Conservation (phyloP, 2,113 vertebrate genomes). For the Shinisaurus crocodilurus region DNA sequence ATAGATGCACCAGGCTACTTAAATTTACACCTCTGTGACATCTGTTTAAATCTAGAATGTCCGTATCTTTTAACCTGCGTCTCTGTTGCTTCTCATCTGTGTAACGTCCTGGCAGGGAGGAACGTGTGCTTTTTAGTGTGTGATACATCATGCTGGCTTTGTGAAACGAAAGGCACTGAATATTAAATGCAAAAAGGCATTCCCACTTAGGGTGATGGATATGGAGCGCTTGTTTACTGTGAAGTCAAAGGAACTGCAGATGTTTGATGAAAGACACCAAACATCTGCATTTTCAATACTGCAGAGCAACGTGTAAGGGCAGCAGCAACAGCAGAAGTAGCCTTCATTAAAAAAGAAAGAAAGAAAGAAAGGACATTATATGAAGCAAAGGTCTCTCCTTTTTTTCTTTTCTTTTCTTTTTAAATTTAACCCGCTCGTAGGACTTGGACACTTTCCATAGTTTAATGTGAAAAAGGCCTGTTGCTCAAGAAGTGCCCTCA, state of each 20-base stretch:
- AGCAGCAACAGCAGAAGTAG: background rate
- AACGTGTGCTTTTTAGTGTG: slow-evolving; percentile 11
- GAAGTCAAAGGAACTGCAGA: slow-evolving; percentile 34
- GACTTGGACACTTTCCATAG: slow-evolving; percentile 62
- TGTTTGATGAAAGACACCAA: slow-evolving; percentile 50
- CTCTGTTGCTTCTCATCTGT: background rate
- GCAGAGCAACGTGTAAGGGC: background rate
- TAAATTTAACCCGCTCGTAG: slow-evolving; percentile 46
- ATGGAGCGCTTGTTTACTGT: slow-evolving; percentile 21
- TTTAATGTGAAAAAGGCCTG: slow-evolving; percentile 70
- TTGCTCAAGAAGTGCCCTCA: slow-evolving; percentile 32
- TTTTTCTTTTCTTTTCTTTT: too few species aligned
- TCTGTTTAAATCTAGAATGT: background rate
- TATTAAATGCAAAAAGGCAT: background rate
- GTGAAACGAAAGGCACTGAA: background rate
- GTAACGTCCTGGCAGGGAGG: background rate
- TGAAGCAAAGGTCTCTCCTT: slow-evolving; percentile 27
- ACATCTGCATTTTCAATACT: slow-evolving; percentile 55
- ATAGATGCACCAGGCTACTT: background rate
- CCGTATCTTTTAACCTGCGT: background rate
- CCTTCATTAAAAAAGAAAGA: background rate
- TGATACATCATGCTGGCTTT: background rate
- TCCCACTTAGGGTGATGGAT: background rate
- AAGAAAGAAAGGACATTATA: background rate
- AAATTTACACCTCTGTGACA: background rate